phyloP scores from a whole-genome alignment of 2,888 invertebrate genomes.

The Mythimna impura region DNA sequence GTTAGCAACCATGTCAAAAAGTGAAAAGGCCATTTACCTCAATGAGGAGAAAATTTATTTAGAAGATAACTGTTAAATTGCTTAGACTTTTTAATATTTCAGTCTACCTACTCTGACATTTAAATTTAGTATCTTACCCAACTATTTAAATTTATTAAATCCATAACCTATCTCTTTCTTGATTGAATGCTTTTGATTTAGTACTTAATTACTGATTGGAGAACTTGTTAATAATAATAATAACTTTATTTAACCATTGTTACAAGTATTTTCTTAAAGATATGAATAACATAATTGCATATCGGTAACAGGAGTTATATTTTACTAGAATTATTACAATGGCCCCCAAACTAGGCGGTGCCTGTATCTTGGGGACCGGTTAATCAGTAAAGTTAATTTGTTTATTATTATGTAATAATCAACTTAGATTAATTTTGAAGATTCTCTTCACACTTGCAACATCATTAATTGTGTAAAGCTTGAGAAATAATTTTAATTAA shows the following conservation, averaged over 20 bases:
- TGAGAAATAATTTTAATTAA: neutral
- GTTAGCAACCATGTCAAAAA: conserved; percentile 32
- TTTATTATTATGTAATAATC: neutral
- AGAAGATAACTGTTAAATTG: neutral
- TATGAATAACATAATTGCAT: no score
- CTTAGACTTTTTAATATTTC: neutral
- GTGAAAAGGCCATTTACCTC: conserved; percentile 36
- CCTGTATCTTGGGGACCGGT: no score
- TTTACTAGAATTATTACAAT: no score
- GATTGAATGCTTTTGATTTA: no score
- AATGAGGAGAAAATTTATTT: conserved; percentile 13
- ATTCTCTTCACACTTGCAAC: neutral
- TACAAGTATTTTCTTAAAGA: no score
- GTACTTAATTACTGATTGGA: no score
- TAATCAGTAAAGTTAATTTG: neutral
- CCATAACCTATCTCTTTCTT: neutral
- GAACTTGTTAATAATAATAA: no score
- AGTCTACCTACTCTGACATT: neutral
- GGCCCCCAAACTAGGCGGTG: no score
- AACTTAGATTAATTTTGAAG: conserved; percentile 1
- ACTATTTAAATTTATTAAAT: neutral
- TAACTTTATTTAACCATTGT: no score
- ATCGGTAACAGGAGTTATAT: no score
- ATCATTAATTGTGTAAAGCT: neutral
- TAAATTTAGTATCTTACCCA: neutral